phyloP scores from a whole-genome alignment of 2,113 vertebrate genomes.

The Xenotilapia leptura region DNA sequence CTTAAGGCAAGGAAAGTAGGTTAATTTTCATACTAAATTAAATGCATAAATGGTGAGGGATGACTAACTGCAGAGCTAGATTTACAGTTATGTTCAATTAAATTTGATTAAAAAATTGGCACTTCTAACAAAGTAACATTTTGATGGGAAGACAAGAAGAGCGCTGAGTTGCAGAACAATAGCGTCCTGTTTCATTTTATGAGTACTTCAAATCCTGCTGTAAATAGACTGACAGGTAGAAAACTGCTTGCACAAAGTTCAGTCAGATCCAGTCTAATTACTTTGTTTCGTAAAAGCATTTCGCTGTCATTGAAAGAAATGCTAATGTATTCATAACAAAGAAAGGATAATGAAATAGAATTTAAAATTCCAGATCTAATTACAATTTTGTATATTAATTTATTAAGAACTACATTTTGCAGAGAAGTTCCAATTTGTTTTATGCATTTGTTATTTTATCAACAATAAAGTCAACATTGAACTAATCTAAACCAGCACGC shows the following conservation, averaged over 20 bases:
- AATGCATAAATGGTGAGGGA: neutral
- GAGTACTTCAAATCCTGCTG: conserved; percentile 22
- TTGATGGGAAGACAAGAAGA: neutral
- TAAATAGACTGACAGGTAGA: conserved; percentile 40
- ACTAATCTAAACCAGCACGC: neutral
- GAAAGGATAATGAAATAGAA: neutral
- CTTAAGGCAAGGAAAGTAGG: neutral
- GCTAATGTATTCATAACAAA: neutral
- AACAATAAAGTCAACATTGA: neutral
- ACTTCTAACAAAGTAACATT: neutral
- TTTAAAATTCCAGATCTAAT: neutral
- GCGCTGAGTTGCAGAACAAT: neutral
- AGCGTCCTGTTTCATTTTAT: conserved; percentile 10
- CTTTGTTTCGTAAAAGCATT: neutral
- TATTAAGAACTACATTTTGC: neutral
- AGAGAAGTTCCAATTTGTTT: neutral
- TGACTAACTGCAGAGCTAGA: neutral
- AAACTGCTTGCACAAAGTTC: neutral
- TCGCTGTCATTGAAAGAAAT: neutral
- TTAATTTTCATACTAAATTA: neutral
- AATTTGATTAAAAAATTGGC: neutral
- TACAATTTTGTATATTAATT: neutral
- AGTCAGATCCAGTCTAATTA: neutral
- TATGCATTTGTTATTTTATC: conserved; percentile 11
- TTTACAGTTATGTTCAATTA: neutral